Percentiles rank a stretch among this genome's conserved stretches.
Evolutionary conservation across 1,140 invertebrate genomes (phyloP).

Genomic region (Hydropsyche tenuis): DNA sequence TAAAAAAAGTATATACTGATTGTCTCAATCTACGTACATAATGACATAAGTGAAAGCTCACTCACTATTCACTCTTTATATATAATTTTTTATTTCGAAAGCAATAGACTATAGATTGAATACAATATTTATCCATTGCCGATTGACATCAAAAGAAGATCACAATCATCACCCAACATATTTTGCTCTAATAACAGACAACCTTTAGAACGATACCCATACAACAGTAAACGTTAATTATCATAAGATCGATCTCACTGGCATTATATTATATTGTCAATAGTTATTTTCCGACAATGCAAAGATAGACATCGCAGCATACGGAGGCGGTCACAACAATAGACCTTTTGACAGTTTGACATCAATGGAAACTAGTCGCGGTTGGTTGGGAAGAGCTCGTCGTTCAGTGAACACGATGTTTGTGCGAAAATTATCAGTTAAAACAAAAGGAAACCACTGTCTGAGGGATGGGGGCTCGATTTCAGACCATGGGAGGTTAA

Average conservation of each 20-base stretch:
- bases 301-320: not conserved
- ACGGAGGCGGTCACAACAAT: not conserved
- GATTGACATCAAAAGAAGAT: too few relatives aligned
- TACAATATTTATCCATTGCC: too few relatives aligned
- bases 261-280: not conserved
- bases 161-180: too few relatives aligned
- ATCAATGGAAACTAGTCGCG: conserved; percentile 14
- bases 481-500: not conserved
- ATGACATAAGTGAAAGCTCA: too few relatives aligned
- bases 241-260: not conserved
- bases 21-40: not conserved
- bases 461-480: not conserved
- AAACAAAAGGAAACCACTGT: not conserved
- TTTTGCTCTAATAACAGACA: too few relatives aligned
- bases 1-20: not conserved
- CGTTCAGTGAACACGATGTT: conserved; percentile 12
- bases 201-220: too few relatives aligned
- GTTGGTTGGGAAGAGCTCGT: too few relatives aligned
- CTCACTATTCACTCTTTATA: too few relatives aligned
- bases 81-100: too few relatives aligned
- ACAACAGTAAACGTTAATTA: too few relatives aligned
- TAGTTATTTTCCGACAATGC: not conserved
- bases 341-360: conserved; percentile 17
- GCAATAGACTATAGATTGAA: too few relatives aligned
- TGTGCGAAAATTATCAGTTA: conserved; percentile 11